Evolutionary conservation across 1,140 invertebrate species (phyloP).

Genomic region (Homalodisca vitripennis): DNA sequence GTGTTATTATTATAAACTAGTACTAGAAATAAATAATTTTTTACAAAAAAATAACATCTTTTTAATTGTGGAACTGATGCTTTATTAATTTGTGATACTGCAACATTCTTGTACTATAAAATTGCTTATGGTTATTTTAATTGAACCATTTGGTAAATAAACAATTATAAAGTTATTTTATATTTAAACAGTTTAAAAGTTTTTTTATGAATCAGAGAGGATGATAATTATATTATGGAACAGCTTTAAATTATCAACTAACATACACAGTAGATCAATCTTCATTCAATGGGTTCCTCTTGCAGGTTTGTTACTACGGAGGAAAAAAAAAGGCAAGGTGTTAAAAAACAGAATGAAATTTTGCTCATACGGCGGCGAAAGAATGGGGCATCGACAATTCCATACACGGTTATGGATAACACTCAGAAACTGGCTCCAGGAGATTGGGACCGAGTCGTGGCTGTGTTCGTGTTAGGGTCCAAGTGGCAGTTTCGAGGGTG

Average conservation of each 20-base stretch:
- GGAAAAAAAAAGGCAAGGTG: conserved; percentile 83
- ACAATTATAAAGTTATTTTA: background rate
- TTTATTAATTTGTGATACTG: too few species aligned
- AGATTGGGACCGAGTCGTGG: conserved; percentile 98
- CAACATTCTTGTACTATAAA: too few species aligned
- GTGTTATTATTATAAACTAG: too few species aligned
- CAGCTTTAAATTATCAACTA: too few species aligned
- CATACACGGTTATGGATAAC: conserved; percentile 95
- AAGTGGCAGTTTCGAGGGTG: conserved; percentile 99
- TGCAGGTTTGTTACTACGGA: conserved; percentile 80
- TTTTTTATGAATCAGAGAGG: too few species aligned
- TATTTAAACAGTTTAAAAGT: too few species aligned
- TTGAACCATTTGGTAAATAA: background rate
- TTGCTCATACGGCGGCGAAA: conserved; percentile 85
- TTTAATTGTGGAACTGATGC: too few species aligned
- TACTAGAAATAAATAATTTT: too few species aligned
- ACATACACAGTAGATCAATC: too few species aligned
- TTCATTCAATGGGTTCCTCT: conserved; percentile 31
- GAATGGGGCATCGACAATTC: conserved; percentile 71
- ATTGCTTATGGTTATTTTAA: background rate
- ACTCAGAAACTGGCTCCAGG: conserved; percentile 83
- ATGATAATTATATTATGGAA: too few species aligned
- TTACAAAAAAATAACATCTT: too few species aligned
- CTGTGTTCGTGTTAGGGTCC: conserved; percentile 98
- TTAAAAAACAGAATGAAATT: conserved; percentile 90